phyloP scores from a whole-genome alignment of 2,888 invertebrate species.

The Loripinus fragilis region DNA sequence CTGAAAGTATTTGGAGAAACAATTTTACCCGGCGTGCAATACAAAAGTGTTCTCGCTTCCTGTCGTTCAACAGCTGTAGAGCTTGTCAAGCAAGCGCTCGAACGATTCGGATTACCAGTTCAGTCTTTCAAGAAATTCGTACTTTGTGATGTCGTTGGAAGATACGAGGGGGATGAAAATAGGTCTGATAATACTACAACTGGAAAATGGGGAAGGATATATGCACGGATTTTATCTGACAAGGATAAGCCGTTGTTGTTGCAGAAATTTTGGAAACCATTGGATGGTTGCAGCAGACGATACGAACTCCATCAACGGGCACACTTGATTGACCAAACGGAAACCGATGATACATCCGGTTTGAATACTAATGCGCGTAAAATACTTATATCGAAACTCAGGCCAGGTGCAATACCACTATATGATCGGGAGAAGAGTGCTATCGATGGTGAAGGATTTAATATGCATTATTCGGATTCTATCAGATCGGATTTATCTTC shows the following conservation, averaged over 20 bases:
- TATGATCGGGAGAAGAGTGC: constrained; percentile 49
- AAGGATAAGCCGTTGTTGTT: constrained; percentile 77
- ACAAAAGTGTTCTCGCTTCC: constrained; percentile 80
- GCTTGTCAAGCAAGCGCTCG: constrained; percentile 78
- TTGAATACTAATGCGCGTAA: constrained; percentile 77
- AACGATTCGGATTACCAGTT: constrained; percentile 73
- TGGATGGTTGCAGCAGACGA: constrained; percentile 75
- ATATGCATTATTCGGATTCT: not conserved
- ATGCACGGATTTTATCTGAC: constrained; percentile 71
- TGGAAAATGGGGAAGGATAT: constrained; percentile 74
- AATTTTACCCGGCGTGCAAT: constrained; percentile 76
- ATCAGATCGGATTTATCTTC: not conserved
- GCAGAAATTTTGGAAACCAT: constrained; percentile 80
- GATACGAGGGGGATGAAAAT: constrained; percentile 39
- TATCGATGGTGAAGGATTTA: constrained; percentile 34
- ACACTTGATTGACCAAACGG: constrained; percentile 61
- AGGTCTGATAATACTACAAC: constrained; percentile 35
- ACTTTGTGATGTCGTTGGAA: constrained; percentile 79
- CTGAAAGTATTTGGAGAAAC: constrained; percentile 79
- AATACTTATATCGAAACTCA: constrained; percentile 75
- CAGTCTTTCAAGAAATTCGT: constrained; percentile 69
- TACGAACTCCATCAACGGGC: constrained; percentile 77
- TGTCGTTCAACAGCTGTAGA: constrained; percentile 76
- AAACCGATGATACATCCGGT: constrained; percentile 73
- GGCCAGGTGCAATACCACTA: constrained; percentile 72